Evolutionary conservation across 2,113 vertebrate species (phyloP).

Genomic region (cattle (Bos taurus)): DNA sequence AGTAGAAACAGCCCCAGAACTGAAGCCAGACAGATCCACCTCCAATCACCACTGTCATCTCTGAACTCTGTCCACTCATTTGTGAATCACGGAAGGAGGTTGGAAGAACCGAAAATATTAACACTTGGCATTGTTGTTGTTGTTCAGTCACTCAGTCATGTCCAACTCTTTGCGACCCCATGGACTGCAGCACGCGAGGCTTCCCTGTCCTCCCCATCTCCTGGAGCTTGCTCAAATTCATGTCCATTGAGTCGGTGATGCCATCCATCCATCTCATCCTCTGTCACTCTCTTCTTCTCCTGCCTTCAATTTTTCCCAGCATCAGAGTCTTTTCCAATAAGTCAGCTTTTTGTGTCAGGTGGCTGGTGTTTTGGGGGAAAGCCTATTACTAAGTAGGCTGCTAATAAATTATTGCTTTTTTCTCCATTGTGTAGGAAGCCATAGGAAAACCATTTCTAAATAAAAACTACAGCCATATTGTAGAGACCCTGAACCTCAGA

Average conservation of each 20-base stretch:
- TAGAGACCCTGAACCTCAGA: background rate
- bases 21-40: no score
- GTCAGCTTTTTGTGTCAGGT: background rate
- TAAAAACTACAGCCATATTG: background rate
- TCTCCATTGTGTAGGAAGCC: background rate
- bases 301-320: background rate
- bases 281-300: fast-evolving
- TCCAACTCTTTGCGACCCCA: background rate
- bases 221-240: background rate
- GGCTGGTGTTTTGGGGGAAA: background rate
- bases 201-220: background rate
- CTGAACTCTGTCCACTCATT: background rate
- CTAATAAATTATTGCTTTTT: background rate
- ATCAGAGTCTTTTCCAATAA: background rate
- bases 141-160: background rate
- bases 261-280: background rate
- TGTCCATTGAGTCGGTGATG: background rate
- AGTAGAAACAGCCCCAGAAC: background rate
- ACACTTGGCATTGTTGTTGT: fast-evolving
- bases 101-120: background rate
- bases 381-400: background rate
- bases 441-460: background rate
- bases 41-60: background rate
- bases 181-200: background rate
- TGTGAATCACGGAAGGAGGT: background rate